Base-by-base conservation (phyloP, 2,888 invertebrate species). In the Heteromyza rotundicornis region DNA sequence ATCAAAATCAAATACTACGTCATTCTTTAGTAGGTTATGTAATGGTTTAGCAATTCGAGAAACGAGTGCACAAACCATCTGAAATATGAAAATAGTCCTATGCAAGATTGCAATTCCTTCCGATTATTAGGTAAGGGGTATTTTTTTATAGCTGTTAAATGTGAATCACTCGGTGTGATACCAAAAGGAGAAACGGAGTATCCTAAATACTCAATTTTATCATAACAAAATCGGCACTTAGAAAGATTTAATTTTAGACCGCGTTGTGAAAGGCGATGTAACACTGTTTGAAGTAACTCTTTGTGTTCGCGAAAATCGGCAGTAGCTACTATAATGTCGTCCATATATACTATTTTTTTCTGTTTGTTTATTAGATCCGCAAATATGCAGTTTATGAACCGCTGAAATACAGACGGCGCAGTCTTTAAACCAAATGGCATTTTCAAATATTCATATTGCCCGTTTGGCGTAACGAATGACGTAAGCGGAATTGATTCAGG, bases 371-470 rank as follows among this genome's bases (percentile, higher is more conserved):
- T 53, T 19, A 53, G 2, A 19, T 32, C 35, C 19, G 19, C 16
- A 19, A 53, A 16, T 1, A 53, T 35, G 35, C 19, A 7, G 19
- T 47, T 19, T 5, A 47, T 47, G 17, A 53, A 53, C 8, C 27
- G 27, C 32, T 53, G 52, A 17, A 53, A 53, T 16, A 20, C 35
- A 19, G 69, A 66, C 1, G 66, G 59, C 27, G 70, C 68, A n/a
- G 40, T 56, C 54, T 62, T 64, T 19, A 35, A 24, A 22, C 56
- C 49, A 5, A 57, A 47, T n/a, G 57, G 35, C 27, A 32, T 20
- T 49, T 19, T 47, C 2, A 32, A 8, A 2, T 17, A 47, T 19
- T 47, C 57, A 5, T 49, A 27, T n/a, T 57, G 49, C 0, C 49
- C 49, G 40, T n/a, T n/a, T n/a, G 57, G 57, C 2, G 57, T 57